Evolutionary conservation across 2,113 vertebrate species (phyloP).

Genomic region (Athene cunicularia): DNA sequence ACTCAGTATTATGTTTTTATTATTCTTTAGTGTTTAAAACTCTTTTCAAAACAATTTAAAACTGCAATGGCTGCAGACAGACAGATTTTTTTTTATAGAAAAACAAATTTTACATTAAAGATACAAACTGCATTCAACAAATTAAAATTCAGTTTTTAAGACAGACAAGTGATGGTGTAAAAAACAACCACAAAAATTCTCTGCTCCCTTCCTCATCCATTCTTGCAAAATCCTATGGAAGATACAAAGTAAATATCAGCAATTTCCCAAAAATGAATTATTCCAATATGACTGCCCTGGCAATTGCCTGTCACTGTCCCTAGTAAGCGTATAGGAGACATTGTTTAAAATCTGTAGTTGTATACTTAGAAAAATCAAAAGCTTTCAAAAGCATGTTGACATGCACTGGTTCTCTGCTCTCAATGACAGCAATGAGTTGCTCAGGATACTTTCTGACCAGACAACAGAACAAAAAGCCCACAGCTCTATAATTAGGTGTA

Average conservation of each 20-base stretch:
- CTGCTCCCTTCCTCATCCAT: not conserved
- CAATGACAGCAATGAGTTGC: not conserved
- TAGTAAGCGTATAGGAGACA: not conserved
- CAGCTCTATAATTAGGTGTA: not conserved
- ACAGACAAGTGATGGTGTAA: not conserved
- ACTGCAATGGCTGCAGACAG: not conserved
- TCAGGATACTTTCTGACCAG: not conserved
- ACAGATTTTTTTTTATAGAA: not conserved
- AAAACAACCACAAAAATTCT: not conserved
- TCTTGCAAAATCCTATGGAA: not conserved
- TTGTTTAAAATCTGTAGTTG: not conserved
- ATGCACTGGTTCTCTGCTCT: not conserved
- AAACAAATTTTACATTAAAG: not conserved
- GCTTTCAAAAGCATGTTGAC: not conserved
- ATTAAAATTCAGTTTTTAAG: not conserved
- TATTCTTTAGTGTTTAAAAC: not conserved
- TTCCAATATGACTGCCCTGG: not conserved
- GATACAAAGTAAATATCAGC: not conserved
- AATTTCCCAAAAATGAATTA: not conserved
- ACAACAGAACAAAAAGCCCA: slow-evolving; percentile 15
- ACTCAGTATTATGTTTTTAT: not conserved
- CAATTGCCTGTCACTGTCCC: not conserved
- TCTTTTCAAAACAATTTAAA: not conserved
- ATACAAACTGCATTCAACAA: not conserved
- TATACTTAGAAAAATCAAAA: not conserved